These are phyloP conservation scores for Tor tambroides DNA, from an alignment of 2,113 vertebrate genomes.

Conservation along the genomic window DNA sequence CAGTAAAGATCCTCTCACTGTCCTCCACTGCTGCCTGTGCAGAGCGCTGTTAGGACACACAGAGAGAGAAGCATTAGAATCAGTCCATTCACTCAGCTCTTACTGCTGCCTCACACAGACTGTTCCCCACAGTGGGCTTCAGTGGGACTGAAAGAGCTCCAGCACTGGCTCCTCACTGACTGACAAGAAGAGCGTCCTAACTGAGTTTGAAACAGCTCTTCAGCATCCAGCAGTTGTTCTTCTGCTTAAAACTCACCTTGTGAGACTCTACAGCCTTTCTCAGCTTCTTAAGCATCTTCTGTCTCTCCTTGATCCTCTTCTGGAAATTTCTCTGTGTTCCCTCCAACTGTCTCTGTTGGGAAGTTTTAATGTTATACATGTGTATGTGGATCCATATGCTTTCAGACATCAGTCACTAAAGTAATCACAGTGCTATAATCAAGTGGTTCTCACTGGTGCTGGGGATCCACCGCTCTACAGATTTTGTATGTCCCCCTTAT, in stretches of 20 bases:
- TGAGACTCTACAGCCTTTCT: neutral
- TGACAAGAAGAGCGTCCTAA: neutral
- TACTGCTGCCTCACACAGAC: neutral
- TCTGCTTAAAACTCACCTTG: neutral
- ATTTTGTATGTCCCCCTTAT: too few relatives aligned
- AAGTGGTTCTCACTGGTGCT: too few relatives aligned
- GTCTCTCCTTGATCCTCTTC: neutral
- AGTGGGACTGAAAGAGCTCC: constrained; percentile 15
- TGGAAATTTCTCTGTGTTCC: neutral
- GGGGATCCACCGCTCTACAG: too few relatives aligned
- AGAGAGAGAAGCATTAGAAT: neutral
- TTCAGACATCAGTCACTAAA: too few relatives aligned
- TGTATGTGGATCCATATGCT: too few relatives aligned
- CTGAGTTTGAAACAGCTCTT: neutral
- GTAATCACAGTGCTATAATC: too few relatives aligned
- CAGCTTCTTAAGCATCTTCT: neutral
- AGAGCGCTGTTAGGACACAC: constrained; percentile 40
- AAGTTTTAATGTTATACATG: too few relatives aligned
- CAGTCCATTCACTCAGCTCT: constrained; percentile 2
- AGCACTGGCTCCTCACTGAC: constrained; percentile 8
- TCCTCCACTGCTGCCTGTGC: constrained; percentile 50
- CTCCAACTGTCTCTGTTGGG: neutral
- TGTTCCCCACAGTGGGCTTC: neutral
- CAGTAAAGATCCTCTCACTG: constrained; percentile 53
- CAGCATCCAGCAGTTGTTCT: neutral